A percentile compares a stretch with the other conserved stretches of the same genome.
These are phyloP conservation scores for Cyrtodaria siliqua DNA, from an alignment of 2,888 invertebrate genomes.

Conservation along the genomic window DNA sequence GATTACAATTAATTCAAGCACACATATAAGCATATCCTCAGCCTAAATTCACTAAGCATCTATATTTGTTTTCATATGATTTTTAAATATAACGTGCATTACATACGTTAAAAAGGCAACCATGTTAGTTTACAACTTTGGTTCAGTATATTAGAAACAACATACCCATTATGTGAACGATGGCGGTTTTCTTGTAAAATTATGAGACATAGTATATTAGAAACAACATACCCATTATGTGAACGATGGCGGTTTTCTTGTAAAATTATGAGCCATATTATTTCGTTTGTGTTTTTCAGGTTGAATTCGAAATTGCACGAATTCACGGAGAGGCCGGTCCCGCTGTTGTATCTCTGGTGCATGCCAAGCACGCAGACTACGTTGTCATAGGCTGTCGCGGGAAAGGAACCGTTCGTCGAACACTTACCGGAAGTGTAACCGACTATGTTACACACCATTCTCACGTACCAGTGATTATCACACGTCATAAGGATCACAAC, in stretches of 20 bases:
- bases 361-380: slow-evolving; percentile 48
- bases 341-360: slow-evolving; percentile 33
- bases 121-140: no score
- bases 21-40: no score
- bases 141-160: no score
- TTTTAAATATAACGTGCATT: no score
- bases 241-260: not conserved
- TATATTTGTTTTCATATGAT: no score
- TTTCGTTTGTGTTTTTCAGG: no score
- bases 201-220: not conserved
- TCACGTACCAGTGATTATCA: slow-evolving; percentile 45
- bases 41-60: no score
- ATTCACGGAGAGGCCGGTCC: slow-evolving; percentile 55
- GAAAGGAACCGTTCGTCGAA: slow-evolving; percentile 47
- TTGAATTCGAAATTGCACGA: slow-evolving; percentile 29
- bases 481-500: slow-evolving; percentile 54
- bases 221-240: no score
- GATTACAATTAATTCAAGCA: no score
- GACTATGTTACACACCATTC: slow-evolving; percentile 55
- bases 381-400: slow-evolving; percentile 59
- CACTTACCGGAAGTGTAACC: slow-evolving; percentile 60
- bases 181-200: not conserved
- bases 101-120: no score
- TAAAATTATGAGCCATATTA: slow-evolving; percentile 4
- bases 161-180: not conserved